Percentiles rank a stretch among this genome's conserved stretches.
Conservation (phyloP, 2,113 vertebrate genomes). For the Phycodurus eques region DNA sequence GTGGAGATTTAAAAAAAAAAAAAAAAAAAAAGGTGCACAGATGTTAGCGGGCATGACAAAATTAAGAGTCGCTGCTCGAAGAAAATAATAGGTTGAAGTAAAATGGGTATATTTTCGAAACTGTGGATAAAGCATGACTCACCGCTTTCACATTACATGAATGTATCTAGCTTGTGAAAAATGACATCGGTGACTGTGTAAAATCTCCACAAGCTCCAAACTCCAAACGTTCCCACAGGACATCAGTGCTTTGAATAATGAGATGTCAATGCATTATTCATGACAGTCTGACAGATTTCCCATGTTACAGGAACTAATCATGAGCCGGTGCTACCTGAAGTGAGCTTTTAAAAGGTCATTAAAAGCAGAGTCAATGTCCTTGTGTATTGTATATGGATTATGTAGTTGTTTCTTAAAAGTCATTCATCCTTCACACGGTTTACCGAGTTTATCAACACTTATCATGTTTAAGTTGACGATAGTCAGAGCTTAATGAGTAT, state of each 20-base stretch:
- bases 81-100: neutral
- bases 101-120: conserved; percentile 10
- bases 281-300: conserved; percentile 51
- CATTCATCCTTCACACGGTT: conserved; percentile 36
- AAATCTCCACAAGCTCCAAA: conserved; percentile 43
- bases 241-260: conserved; percentile 59
- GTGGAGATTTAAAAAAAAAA: too few relatives aligned
- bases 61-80: too few relatives aligned
- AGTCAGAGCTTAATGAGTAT: neutral
- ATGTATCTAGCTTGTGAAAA: conserved; percentile 32
- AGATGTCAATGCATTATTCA: conserved; percentile 64
- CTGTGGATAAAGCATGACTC: conserved; percentile 13
- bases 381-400: conserved; percentile 28
- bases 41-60: too few relatives aligned
- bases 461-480: neutral
- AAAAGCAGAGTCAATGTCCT: conserved; percentile 7
- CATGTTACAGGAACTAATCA: conserved; percentile 51
- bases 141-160: conserved; percentile 17
- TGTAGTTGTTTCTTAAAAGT: conserved; percentile 34
- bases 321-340: conserved; percentile 41
- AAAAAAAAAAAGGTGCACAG: too few relatives aligned
- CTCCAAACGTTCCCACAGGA: conserved; percentile 32
- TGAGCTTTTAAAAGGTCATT: conserved; percentile 43
- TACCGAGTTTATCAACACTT: neutral
- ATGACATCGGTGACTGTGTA: conserved; percentile 40